Percentiles rank a stretch among this genome's conserved stretches.
These are phyloP conservation scores for Antedon mediterranea DNA, from an alignment of 53 echinoderm and acorn worm species.

Conservation along the genomic window DNA sequence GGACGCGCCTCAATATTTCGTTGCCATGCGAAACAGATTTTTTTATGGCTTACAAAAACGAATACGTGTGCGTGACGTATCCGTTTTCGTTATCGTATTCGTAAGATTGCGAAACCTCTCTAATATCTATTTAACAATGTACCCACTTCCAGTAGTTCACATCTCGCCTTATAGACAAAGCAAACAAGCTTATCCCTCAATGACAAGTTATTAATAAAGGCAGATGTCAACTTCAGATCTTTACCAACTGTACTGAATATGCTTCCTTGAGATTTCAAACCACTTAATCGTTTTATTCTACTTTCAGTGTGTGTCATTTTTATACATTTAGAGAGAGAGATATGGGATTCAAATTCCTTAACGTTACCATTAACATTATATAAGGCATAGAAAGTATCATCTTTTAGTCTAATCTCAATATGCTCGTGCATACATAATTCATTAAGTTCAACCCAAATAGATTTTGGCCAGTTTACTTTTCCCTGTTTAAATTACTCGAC, in stretches of 20 bases:
- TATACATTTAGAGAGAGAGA: background rate
- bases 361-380: background rate
- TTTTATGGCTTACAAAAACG: too few relatives aligned
- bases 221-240: background rate
- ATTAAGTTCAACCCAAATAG: background rate
- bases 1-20: too few relatives aligned
- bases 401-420: background rate
- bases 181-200: background rate
- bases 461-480: constrained; percentile 10
- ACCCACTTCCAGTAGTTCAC: background rate
- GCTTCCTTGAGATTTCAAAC: too few relatives aligned
- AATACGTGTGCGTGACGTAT: too few relatives aligned
- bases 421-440: background rate
- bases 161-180: background rate
- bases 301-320: background rate
- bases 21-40: too few relatives aligned
- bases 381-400: background rate
- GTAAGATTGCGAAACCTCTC: too few relatives aligned
- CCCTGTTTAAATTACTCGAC: background rate
- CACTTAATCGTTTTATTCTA: too few relatives aligned
- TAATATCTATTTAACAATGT: background rate
- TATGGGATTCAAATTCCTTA: background rate
- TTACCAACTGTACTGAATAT: background rate
- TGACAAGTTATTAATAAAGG: background rate
- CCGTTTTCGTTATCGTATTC: too few relatives aligned